Base-by-base conservation (phyloP, 30 jellyfish, hydroid and myxozoan species). In the Nemopilema nomurai region DNA sequence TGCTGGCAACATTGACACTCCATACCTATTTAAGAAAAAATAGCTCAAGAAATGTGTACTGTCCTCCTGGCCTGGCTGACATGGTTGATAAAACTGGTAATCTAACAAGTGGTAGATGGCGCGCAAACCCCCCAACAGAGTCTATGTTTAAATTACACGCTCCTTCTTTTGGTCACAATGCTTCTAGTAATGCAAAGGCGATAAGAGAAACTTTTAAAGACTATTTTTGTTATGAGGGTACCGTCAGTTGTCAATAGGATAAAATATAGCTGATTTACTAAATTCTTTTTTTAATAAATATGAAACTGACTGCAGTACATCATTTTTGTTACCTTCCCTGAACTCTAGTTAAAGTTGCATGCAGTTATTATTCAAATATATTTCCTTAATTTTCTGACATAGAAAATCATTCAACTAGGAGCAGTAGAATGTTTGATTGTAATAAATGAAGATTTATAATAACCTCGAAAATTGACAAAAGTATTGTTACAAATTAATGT, bases 41-140 rank as follows among this genome's bases (percentile, higher is more conserved):
- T 72, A 30, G 31, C 26, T 72, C 83, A 41, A 72, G 67, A 28
- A 72, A 30, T 50, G 24, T 72, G 25, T 33, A 72, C 69, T 72
- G 83, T 72, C 83, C 83, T 30, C 28, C 66, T 16, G 83, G 68
- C 67, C 67, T 72, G 66, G 83, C 83, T 28, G 83, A 72, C 30
- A 28, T 50, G 25, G 71, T 30, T 41, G 67, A 33, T 49, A 50
- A 72, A 72, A 6, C 66, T 29, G 69, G 83, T n/a, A 72, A 28
- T 72, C 28, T 72, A 22, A 72, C 31, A 16, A n/a, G 22, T 9
- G 29, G 82, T 18, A 27, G 20, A n/a, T 71, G 77, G 77, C 77
- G 49, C 6, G 22, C 22, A 16, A 67, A 24, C 49, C 31, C 77
- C 33, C 77, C 77, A 16, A 18, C 49, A 20, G 31, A 20, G 32